Evolutionary conservation across 2,113 vertebrate species (phyloP).

Genomic region (Manacus vitellinus): DNA sequence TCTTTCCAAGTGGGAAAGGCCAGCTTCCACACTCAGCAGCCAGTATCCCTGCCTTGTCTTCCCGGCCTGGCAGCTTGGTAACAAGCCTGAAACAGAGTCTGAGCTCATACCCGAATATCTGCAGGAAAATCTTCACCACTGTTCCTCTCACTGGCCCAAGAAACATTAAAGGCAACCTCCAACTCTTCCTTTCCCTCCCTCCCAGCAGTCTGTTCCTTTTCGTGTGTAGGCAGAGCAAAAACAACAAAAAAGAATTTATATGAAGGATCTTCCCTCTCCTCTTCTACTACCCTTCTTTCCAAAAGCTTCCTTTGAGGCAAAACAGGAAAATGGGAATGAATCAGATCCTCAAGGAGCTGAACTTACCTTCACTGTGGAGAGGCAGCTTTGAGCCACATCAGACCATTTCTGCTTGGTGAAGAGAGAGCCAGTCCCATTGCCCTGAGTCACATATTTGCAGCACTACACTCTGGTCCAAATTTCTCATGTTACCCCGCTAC

Average conservation of each 20-base stretch:
- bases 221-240: not conserved
- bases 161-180: not conserved
- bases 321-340: not conserved
- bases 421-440: slow-evolving; percentile 30
- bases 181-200: not conserved
- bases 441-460: slow-evolving; percentile 54
- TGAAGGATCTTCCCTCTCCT: not conserved
- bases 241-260: not conserved
- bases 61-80: not conserved
- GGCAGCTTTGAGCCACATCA: slow-evolving; percentile 31
- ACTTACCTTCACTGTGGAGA: not conserved
- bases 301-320: not conserved
- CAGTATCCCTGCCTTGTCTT: not conserved
- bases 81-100: not conserved
- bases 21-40: not conserved
- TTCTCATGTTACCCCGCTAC: not conserved
- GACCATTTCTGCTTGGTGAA: slow-evolving; percentile 52
- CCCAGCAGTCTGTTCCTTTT: not conserved
- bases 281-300: not conserved
- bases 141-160: not conserved
- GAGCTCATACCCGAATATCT: not conserved
- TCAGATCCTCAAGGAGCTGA: not conserved
- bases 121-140: not conserved
- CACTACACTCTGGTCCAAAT: not conserved
- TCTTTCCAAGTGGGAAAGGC: not conserved